Evolutionary conservation across 2,113 vertebrate genomes (phyloP), one percentile per base, ranked within the genome.

Genomic region (Halichoeres trimaculatus): DNA sequence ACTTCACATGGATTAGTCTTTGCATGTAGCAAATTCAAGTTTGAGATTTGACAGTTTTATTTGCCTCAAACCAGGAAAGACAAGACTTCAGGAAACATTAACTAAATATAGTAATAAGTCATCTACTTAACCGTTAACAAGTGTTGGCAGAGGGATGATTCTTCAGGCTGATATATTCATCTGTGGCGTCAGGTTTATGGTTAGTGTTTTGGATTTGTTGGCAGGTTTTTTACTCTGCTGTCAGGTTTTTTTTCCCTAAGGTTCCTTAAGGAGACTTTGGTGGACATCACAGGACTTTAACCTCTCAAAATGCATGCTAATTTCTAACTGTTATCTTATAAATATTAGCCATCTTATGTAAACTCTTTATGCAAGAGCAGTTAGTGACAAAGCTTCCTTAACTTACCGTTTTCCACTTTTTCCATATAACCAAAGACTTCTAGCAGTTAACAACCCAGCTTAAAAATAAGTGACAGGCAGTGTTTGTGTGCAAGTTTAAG

Each of bases 21-120:
- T 12, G 8, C 2, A 9, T 3, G 13, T 61, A 24, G 30, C 17
- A 26, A 10, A n/a, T n/a, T n/a, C n/a, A n/a, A n/a, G n/a, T n/a
- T n/a, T n/a, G n/a, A n/a, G n/a, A n/a, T n/a, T n/a, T n/a, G n/a
- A n/a, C n/a, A n/a, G n/a, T 34, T 22, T 30, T 30, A 30, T 6
- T 30, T 30, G 5, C 13, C 63, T 4, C 10, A 14, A 24, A 56
- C 8, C 11, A 24, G 12, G 41, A 52, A 43, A 58, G 10, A 30
- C 23, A 36, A 58, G 10, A 23, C 24, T 22, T 13, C 6, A 8
- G 12, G 23, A 45, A 22, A 53, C 51, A 80, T 76, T 81, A 78
- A 78, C 64, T 10, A 36, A n/a, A 50, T 23, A 20, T 5, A n/a
- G 36, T 36, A 70, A n/a, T 30, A 52, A 56, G 35, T 63, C 17